These are phyloP conservation scores for Enteromius radiatus DNA, from an alignment of 2,797 vertebrate species.

Conservation along the genomic window DNA sequence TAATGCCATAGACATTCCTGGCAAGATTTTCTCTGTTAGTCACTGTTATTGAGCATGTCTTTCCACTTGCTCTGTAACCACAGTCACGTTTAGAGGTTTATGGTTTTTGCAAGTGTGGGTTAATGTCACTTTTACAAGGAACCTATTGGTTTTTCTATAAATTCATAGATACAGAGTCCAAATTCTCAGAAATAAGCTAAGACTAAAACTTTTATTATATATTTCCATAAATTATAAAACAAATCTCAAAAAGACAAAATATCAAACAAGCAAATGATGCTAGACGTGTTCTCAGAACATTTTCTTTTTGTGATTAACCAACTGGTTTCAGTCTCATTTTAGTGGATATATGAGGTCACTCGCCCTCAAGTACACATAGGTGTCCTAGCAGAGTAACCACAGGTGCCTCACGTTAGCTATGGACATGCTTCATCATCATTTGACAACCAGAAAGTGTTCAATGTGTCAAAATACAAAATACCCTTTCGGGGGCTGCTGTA, in stretches of 20 bases:
- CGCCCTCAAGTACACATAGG: not conserved
- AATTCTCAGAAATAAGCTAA: constrained; percentile 9
- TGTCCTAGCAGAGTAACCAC: not conserved
- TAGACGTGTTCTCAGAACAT: constrained; percentile 2
- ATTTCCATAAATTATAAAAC: not conserved
- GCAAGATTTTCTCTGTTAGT: not conserved
- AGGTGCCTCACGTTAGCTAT: not conserved
- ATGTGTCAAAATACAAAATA: not conserved
- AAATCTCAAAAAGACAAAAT: not conserved
- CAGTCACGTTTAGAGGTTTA: constrained; percentile 35
- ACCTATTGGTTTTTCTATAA: constrained; percentile 26
- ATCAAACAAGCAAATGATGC: not conserved
- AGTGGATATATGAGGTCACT: not conserved
- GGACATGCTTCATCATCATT: not conserved
- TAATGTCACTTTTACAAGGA: constrained; percentile 5
- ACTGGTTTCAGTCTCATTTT: not conserved
- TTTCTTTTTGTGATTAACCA: not conserved
- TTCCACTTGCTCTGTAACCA: constrained; percentile 47
- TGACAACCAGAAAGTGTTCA: constrained; percentile 14
- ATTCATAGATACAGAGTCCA: constrained; percentile 25
- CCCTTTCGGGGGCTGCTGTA: not conserved
- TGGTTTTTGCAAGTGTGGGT: constrained; percentile 41
- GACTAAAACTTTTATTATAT: not conserved
- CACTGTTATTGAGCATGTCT: constrained; percentile 22
- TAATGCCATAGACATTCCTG: constrained; percentile 8